Conservation (phyloP, 2,888 invertebrate genomes). For the Netelia inedita region DNA sequence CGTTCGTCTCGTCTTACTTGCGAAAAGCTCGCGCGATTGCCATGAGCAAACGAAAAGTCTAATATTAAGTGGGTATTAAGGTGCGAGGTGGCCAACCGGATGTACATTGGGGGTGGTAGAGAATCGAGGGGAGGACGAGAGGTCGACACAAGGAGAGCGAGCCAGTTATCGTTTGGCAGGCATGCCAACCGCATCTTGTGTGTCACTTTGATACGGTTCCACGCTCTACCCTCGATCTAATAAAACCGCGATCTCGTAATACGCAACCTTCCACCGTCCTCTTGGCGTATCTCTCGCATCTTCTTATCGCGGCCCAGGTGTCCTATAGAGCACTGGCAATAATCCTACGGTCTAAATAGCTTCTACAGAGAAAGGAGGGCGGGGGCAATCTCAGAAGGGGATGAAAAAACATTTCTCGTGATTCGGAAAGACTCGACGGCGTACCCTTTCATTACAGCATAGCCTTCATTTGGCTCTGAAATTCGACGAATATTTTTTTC, state of each 20-base stretch:
- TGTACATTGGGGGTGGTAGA: conserved; percentile 43
- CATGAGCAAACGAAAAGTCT: conserved; percentile 59
- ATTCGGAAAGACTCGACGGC: background rate
- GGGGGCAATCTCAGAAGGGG: background rate
- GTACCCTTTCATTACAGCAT: background rate
- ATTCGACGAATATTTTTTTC: conserved; percentile 5
- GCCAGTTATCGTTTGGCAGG: conserved; percentile 82
- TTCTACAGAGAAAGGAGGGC: conserved; percentile 6
- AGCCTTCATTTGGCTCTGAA: background rate
- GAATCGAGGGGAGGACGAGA: conserved; percentile 31
- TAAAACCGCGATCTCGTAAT: conserved; percentile 55
- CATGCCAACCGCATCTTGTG: conserved; percentile 78
- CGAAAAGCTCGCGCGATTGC: conserved; percentile 60
- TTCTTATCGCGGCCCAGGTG: conserved; percentile 40
- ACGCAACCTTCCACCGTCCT: conserved; percentile 54
- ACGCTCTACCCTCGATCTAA: background rate
- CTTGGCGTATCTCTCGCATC: conserved; percentile 5
- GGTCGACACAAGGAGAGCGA: conserved; percentile 53
- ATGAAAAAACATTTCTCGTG: background rate
- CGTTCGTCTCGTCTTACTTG: conserved; percentile 41
- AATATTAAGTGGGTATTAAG: conserved; percentile 50
- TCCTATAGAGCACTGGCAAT: conserved; percentile 48
- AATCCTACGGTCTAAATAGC: conserved; percentile 58
- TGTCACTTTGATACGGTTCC: conserved; percentile 72
- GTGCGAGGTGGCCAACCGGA: conserved; percentile 36